Base-by-base conservation (phyloP, 2,113 vertebrate species). In the Copsychus sechellarum region DNA sequence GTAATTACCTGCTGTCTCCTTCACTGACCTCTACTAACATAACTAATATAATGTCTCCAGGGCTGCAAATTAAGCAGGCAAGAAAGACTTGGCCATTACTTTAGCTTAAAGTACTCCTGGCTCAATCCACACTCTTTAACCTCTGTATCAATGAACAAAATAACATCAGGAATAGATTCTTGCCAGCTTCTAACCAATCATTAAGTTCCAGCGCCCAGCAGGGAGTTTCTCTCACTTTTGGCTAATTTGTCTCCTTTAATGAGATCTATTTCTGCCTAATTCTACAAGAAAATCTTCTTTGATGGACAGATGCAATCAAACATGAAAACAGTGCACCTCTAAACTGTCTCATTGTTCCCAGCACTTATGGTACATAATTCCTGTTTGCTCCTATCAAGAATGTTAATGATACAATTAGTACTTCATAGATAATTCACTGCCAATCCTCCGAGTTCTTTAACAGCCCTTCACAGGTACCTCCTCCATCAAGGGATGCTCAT, bases 341-440 rank as follows among this genome's bases (percentile, higher is more conserved):
- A 95, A 94, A 96, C 86, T 67, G 69, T 60, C 76, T 93, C 90
- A n/a, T 0, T 74, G 93, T 53, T 94, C 76, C 13, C 67, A 42
- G 53, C n/a, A 80, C 87, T 72, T 61, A 60, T 23, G 31, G 85
- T 11, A 74, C 86, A 58, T 31, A 33, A 7, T 87, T 91, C 70
- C 80, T 45, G 51, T 76, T 61, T 79, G 84, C 65, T 87, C 66
- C 66, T 93, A 81, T 77, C 86, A 91, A 54, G 86, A 79, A 92
- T 34, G 62, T 48, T 93, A 91, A 94, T 77, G 73, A 94, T 25
- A 82, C 93, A 92, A 95, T 87, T 92, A 95, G 65, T 78, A 79
- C 12, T 61, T 72, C 81, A 72, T 6, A 57, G 70, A 47, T 66
- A 94, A 91, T 26, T 90, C 36, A 20, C 72, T 93, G 90, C 57